Evolutionary conservation across 92 coral and sea anemone genomes (phyloP).

Genomic region (Ricordea florida): DNA sequence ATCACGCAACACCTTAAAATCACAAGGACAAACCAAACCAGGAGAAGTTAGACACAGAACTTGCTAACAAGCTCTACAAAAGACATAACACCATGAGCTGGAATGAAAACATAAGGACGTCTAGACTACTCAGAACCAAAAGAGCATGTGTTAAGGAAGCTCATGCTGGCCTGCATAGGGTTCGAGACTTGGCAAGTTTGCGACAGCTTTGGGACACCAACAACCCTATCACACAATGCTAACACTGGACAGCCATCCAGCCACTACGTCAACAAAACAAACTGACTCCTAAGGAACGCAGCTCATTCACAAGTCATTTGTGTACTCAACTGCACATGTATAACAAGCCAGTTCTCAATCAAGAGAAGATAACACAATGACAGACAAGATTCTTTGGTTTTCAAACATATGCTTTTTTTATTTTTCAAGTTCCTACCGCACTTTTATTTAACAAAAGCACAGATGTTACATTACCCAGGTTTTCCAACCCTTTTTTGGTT

Average conservation of each 20-base stretch:
- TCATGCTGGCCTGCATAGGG: conserved; percentile 4
- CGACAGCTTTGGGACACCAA: conserved; percentile 96
- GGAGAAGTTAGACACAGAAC: no score
- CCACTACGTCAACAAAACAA: conserved; percentile 8
- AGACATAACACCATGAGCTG: no score
- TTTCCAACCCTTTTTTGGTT: background rate
- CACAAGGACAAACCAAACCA: no score
- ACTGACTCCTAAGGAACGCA: background rate
- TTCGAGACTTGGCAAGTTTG: conserved; percentile 2
- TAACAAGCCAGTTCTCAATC: conserved; percentile 40
- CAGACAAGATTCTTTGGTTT: conserved; percentile 4
- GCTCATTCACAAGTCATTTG: no score
- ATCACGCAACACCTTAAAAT: no score
- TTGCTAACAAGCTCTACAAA: no score
- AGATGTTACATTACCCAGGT: conserved; percentile 22
- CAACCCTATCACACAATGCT: conserved; percentile 75
- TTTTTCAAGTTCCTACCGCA: conserved; percentile 15
- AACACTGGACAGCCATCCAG: conserved; percentile 59
- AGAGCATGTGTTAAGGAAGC: no score
- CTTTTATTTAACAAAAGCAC: conserved; percentile 35
- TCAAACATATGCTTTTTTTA: conserved; percentile 4
- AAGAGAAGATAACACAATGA: conserved; percentile 85
- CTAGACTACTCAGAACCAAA: no score
- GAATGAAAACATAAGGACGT: no score
- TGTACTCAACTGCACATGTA: no score